A percentile compares a stretch with the other conserved stretches of the same genome.
These are phyloP conservation scores for Perizoma affinitatum DNA, from an alignment of 2,888 invertebrate species.

Conservation along the genomic window DNA sequence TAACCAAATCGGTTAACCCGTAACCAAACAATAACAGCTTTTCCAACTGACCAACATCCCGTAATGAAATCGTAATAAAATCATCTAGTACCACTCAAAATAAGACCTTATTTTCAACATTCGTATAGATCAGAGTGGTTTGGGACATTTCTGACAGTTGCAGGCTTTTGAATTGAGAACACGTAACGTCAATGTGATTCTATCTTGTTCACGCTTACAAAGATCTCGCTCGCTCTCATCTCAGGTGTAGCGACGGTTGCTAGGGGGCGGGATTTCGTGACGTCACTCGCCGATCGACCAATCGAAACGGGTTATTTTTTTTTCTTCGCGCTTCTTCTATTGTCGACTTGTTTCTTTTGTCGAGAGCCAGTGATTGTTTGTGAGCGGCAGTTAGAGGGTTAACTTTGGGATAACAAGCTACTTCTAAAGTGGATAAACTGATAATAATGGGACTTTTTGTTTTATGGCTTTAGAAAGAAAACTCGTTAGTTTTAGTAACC, in stretches of 20 bases:
- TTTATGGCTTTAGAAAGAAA: conserved; percentile 22
- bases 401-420: conserved; percentile 63
- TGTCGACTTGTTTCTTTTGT: conserved; percentile 71
- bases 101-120: neutral
- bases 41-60: conserved; percentile 72
- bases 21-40: conserved; percentile 84
- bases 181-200: conserved; percentile 57
- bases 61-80: conserved; percentile 39
- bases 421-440: conserved; percentile 47
- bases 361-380: conserved; percentile 58
- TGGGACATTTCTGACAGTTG: conserved; percentile 27
- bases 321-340: conserved; percentile 65
- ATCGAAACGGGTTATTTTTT: conserved; percentile 62
- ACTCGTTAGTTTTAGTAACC: neutral
- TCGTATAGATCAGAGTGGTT: conserved; percentile 32
- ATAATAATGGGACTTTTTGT: conserved; percentile 43
- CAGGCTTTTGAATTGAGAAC: conserved; percentile 35
- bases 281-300: conserved; percentile 72
- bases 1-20: conserved; percentile 83
- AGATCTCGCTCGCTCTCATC: conserved; percentile 73
- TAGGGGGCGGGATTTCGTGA: conserved; percentile 79
- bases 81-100: conserved; percentile 27
- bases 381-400: conserved; percentile 49
- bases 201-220: conserved; percentile 64
- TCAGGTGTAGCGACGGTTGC: conserved; percentile 80